These are phyloP conservation scores for Myrmophylax atrothorax DNA, from an alignment of 2,113 vertebrate species.

Conservation along the genomic window DNA sequence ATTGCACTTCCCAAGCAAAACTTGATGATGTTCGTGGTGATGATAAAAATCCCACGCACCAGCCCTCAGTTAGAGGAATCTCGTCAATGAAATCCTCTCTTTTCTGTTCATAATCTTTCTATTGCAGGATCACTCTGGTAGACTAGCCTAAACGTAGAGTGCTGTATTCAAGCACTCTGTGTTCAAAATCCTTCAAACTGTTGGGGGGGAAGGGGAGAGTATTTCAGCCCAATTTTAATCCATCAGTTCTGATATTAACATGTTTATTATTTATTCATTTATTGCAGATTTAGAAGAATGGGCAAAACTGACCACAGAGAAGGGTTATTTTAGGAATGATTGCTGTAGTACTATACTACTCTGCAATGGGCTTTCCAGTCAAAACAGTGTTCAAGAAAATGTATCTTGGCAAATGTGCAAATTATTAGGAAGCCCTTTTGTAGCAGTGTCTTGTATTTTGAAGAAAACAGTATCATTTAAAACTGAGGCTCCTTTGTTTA, in stretches of 20 bases:
- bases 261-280: background rate
- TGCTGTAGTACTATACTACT: background rate
- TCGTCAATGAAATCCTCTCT: background rate
- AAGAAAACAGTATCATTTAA: background rate
- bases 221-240: background rate
- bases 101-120: background rate
- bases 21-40: background rate
- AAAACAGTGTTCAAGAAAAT: background rate
- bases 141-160: background rate
- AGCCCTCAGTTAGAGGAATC: background rate
- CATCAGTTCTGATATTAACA: background rate
- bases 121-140: background rate
- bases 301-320: background rate
- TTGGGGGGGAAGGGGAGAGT: no score
- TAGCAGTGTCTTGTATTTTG: background rate
- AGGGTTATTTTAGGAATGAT: background rate
- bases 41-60: background rate
- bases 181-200: background rate
- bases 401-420: background rate
- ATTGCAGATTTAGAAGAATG: background rate
- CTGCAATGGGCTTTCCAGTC: background rate
- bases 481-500: conserved; percentile 33
- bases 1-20: background rate
- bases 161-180: background rate
- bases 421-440: background rate